phyloP scores from a whole-genome alignment of 30 jellyfish, hydroid and myxozoan species.

The Aurelia aurita region DNA sequence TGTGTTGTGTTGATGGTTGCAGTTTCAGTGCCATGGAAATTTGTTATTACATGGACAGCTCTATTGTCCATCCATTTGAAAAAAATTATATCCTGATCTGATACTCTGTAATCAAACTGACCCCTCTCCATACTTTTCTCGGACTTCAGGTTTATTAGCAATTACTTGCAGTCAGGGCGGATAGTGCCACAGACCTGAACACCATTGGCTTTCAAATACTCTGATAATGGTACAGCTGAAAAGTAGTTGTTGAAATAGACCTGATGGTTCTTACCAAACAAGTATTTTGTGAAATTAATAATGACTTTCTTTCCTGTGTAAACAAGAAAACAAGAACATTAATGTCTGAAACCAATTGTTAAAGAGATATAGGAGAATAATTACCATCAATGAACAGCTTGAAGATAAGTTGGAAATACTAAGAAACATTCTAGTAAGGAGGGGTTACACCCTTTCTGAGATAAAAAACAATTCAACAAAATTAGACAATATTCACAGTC shows the following conservation, averaged over 20 bases:
- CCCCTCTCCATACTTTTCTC: constrained; percentile 68
- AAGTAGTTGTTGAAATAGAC: constrained; percentile 66
- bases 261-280: constrained; percentile 62
- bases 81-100: constrained; percentile 46
- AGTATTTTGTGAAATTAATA: constrained; percentile 13
- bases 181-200: constrained; percentile 42
- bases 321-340: no score
- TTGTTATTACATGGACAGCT: no score
- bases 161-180: constrained; percentile 31
- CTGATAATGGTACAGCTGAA: constrained; percentile 62
- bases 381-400: no score
- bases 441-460: no score
- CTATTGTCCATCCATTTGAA: constrained; percentile 79
- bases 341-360: no score
- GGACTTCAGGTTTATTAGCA: constrained; percentile 22
- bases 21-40: constrained; percentile 31
- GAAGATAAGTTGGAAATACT: no score
- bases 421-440: no score
- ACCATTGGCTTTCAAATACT: constrained; percentile 4
- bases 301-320: constrained; percentile 72
- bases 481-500: no score
- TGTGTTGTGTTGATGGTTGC: constrained; percentile 2
- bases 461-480: no score
- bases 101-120: constrained; percentile 56
- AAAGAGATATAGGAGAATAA: no score